Evolutionary conservation across 2,113 vertebrate genomes (phyloP).

Genomic region (Menidia beryllina): DNA sequence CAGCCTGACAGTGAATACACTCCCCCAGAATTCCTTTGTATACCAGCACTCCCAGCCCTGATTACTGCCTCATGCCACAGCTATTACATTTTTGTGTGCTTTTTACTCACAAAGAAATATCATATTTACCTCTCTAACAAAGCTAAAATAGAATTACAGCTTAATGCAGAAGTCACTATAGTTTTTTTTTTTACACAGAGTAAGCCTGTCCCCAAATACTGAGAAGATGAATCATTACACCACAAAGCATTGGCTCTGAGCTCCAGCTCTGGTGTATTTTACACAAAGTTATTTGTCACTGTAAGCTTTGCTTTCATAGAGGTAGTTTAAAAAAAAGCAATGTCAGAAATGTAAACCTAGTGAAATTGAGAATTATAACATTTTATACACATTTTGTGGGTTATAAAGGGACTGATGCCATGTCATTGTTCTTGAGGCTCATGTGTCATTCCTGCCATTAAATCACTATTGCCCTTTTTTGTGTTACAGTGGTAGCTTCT

Average conservation of each 20-base stretch:
- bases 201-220: not conserved
- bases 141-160: not conserved
- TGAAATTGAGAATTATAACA: not conserved
- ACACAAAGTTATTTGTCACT: not conserved
- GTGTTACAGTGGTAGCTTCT: no score
- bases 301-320: conserved; percentile 7
- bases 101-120: conserved; percentile 11
- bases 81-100: conserved; percentile 49
- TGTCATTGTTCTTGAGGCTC: not conserved
- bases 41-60: conserved; percentile 48
- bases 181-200: conserved; percentile 9
- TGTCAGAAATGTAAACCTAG: conserved; percentile 12
- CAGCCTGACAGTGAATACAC: conserved; percentile 57
- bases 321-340: conserved; percentile 16
- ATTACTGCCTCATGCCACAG: conserved; percentile 44
- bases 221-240: conserved; percentile 3
- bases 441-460: not conserved
- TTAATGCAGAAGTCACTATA: no score
- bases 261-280: not conserved
- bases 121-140: not conserved
- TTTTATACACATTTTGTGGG: not conserved
- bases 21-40: conserved; percentile 63
- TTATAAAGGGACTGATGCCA: conserved; percentile 11
- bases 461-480: no score
- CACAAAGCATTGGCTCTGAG: not conserved